Evolutionary conservation across 2,797 vertebrate species (phyloP).

Genomic region (Lepus oiostolus): DNA sequence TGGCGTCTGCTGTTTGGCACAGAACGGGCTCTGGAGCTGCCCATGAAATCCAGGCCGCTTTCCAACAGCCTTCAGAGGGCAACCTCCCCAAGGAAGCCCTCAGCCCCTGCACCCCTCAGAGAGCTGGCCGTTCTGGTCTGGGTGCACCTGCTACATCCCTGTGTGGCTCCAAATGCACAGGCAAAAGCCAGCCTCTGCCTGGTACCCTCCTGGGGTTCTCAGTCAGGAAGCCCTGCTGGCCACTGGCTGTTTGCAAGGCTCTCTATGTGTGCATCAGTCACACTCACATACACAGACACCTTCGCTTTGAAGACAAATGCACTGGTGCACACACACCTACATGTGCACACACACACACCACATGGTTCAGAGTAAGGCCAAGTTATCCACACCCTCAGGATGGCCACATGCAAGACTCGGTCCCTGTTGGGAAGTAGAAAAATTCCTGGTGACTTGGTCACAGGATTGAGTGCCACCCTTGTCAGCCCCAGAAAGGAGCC

Average conservation of each 20-base stretch:
- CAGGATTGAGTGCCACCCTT: conserved; percentile 45
- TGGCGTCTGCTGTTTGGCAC: accelerated
- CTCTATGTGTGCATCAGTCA: accelerated
- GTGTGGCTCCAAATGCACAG: background rate
- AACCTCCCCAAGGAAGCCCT: background rate
- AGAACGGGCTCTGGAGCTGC: background rate
- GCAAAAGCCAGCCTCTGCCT: background rate
- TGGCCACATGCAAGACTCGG: background rate
- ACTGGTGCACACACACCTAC: accelerated
- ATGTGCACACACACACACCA: accelerated
- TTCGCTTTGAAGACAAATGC: background rate
- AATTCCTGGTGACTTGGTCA: conserved; percentile 72
- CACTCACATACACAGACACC: background rate
- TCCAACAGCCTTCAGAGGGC: background rate
- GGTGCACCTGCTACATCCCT: background rate
- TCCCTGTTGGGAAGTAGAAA: background rate
- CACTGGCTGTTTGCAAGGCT: background rate
- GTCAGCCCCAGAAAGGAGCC: conserved; percentile 69
- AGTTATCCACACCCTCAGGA: background rate
- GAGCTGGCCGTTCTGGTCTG: background rate
- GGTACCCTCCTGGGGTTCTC: background rate
- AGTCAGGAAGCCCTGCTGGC: background rate
- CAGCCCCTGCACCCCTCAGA: accelerated
- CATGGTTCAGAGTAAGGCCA: accelerated
- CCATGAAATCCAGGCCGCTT: background rate